phyloP scores from a whole-genome alignment of 2,888 invertebrate species.

The Habrosyne pyritoides region DNA sequence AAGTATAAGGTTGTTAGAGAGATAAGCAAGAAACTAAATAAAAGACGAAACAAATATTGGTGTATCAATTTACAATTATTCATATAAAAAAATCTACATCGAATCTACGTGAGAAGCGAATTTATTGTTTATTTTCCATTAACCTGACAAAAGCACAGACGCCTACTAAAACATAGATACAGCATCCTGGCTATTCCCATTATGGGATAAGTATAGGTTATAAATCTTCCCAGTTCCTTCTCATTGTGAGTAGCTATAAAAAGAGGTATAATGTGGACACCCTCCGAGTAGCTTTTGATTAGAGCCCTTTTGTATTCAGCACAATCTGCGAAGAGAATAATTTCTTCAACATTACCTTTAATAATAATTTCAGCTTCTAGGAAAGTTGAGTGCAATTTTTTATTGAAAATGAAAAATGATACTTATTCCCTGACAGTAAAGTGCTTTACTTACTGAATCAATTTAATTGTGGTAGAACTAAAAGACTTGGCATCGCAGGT shows the following conservation, averaged over 20 bases:
- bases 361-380: not conserved
- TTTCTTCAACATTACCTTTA: conserved; percentile 4
- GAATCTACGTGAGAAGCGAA: not conserved
- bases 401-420: not conserved
- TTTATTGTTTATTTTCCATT: not conserved
- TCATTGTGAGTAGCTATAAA: conserved; percentile 24
- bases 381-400: not conserved
- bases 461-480: not conserved
- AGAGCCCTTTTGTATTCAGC: conserved; percentile 39
- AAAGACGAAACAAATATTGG: no score
- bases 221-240: conserved; percentile 17
- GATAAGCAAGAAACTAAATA: no score
- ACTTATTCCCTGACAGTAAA: not conserved
- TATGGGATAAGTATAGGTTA: conserved; percentile 19
- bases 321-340: conserved; percentile 24
- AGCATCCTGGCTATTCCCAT: conserved; percentile 8
- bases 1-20: no score
- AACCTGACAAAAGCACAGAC: not conserved
- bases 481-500: not conserved
- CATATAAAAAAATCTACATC: no score
- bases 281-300: conserved; percentile 45
- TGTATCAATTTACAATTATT: no score
- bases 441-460: not conserved
- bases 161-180: not conserved
- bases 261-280: conserved; percentile 17